phyloP scores from a whole-genome alignment of 2,888 invertebrate genomes.

The Xylota segnis region DNA sequence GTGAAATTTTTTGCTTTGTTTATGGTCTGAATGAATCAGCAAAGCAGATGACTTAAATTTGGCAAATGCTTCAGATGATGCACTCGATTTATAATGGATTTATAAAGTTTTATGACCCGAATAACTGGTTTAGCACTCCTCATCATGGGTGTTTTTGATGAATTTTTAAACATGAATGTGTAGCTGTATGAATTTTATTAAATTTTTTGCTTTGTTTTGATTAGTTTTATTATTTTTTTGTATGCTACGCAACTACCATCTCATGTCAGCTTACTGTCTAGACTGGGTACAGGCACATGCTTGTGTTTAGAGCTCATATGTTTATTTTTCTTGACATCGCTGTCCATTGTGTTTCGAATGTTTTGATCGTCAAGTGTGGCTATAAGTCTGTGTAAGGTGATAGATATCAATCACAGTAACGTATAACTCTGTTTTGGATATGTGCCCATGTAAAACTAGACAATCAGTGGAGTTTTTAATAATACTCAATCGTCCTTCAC shows the following conservation, averaged over 20 bases:
- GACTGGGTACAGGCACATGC: neutral
- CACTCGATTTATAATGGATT: neutral
- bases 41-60: neutral
- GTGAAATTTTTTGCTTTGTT: neutral
- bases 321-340: slow-evolving; percentile 15
- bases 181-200: slow-evolving; percentile 48
- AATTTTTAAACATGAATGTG: slow-evolving; percentile 24
- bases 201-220: slow-evolving; percentile 14
- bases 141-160: slow-evolving; percentile 12
- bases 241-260: slow-evolving; percentile 1
- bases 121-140: neutral
- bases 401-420: too few relatives aligned
- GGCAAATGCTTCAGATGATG: neutral
- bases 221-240: slow-evolving; percentile 25
- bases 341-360: neutral
- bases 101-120: slow-evolving; percentile 25
- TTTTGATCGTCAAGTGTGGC: too few relatives aligned
- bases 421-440: neutral
- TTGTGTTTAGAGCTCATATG: neutral
- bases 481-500: neutral
- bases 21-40: neutral
- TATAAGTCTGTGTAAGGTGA: neutral
- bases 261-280: slow-evolving; percentile 5
- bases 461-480: neutral
- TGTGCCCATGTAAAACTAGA: neutral